Evolutionary conservation across 2,888 invertebrate species (phyloP).

Genomic region (Thymelicus lineola): DNA sequence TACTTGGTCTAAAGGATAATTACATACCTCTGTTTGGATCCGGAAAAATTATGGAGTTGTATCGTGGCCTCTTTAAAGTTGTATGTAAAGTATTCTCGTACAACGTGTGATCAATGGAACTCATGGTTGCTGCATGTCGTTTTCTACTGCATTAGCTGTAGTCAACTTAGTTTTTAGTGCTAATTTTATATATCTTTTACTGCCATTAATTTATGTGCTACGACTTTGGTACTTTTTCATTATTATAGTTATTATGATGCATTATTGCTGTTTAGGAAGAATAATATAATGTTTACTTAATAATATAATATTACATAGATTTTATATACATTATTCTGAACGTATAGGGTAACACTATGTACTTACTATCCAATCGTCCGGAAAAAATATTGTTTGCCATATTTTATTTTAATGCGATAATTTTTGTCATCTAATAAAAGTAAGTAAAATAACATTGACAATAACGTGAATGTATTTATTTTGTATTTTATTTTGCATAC

Average conservation of each 20-base stretch:
- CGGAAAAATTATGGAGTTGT: too few relatives aligned
- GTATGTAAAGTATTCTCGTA: too few relatives aligned
- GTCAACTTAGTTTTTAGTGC: neutral
- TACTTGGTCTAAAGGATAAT: too few relatives aligned
- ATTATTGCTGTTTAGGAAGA: neutral
- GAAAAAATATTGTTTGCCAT: constrained; percentile 1
- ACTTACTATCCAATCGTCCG: neutral
- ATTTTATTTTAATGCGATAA: neutral
- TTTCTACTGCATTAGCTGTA: constrained; percentile 6
- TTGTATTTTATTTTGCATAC: too few relatives aligned
- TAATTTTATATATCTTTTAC: neutral
- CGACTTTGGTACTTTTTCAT: constrained; percentile 2
- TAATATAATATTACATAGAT: neutral
- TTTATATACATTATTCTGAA: neutral
- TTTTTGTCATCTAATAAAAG: too few relatives aligned
- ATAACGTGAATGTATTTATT: too few relatives aligned
- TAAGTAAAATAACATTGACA: too few relatives aligned
- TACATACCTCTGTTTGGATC: too few relatives aligned
- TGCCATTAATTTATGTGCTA: constrained; percentile 10
- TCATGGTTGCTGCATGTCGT: constrained; percentile 3
- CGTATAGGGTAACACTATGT: neutral
- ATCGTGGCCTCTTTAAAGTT: too few relatives aligned
- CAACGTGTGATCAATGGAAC: neutral
- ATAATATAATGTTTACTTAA: neutral
- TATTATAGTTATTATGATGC: neutral